Base-by-base conservation (phyloP, 2,888 invertebrate species). In the Sinohyriopsis cumingii region DNA sequence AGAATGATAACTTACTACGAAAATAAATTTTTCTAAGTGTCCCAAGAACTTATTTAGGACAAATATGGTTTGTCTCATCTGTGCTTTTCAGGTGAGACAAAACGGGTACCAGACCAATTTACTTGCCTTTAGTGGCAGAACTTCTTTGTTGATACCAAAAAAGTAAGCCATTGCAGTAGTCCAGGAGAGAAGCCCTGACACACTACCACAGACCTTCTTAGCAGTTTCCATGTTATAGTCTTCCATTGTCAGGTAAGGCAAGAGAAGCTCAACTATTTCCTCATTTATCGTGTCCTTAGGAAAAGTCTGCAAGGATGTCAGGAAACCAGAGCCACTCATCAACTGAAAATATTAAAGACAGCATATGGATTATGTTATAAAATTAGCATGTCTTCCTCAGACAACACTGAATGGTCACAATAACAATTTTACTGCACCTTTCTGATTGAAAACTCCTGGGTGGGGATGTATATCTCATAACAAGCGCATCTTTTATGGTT, bases 141-240 rank as follows among this genome's bases (percentile, higher is more conserved):
- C 98, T 91, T 98, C 97, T 90, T 96, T 96, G 90, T 98, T 98
- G 56, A 98, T 97, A 71, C 95, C 96, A 82, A 80, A 89, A 81
- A 90, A 90, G 71, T 82, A 81, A 7, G 87, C 83, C 89, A 90
- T 90, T 63, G 89, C 89, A 60, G 79, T 80, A 12, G 88, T 86
- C 89, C 89, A 90, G 1, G 87, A 85, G n/a, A 84, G 73, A 24
- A 90, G 78, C n/a, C 89, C 89, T 56, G 89, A 86, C 7, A 90
- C 89, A 81, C 87, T 87, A 56, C 89, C 88, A 79, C 88, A 89
- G 54, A 88, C 88, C 78, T 97, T 92, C 86, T 96, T 95, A 0
- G 98, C 98, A 65, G 95, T 97, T 86, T 98, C 98, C 95, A 98
- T 96, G 87, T 96, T 96, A 89, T 97, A 98, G 89, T 98, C 97